Conservation (phyloP, 1,140 invertebrate species). For the Probaryconus sp. region DNA sequence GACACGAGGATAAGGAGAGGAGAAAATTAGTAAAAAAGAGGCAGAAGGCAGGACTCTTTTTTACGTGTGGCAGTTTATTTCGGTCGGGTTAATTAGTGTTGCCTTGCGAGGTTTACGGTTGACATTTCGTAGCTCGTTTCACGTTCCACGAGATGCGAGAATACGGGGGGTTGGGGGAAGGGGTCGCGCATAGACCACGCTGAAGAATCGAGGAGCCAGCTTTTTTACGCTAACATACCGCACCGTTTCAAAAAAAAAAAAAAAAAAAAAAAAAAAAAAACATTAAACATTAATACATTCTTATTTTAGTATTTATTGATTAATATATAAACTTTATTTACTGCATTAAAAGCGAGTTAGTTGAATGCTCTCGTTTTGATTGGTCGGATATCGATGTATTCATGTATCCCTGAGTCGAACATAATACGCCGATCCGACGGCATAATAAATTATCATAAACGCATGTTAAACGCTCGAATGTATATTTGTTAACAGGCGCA, state of each 20-base stretch:
- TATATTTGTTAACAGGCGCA: slow-evolving; percentile 65
- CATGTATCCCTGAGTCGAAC: slow-evolving; percentile 57
- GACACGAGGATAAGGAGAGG: slow-evolving; percentile 50
- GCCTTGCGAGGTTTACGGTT: slow-evolving; percentile 78
- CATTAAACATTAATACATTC: too few relatives aligned
- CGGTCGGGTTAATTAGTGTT: slow-evolving; percentile 78
- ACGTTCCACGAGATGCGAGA: slow-evolving; percentile 58
- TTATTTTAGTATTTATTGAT: too few relatives aligned
- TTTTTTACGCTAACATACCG: slow-evolving; percentile 74
- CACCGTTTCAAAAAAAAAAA: slow-evolving; percentile 48
- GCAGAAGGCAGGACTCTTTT: slow-evolving; percentile 60
- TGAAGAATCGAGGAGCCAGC: slow-evolving; percentile 62
- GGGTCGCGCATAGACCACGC: slow-evolving; percentile 18
- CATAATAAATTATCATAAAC: slow-evolving; percentile 66
- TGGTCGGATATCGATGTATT: slow-evolving; percentile 55
- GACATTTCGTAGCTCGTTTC: slow-evolving; percentile 77
- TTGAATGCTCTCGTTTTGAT: slow-evolving; percentile 60
- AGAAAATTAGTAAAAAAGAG: slow-evolving; percentile 58
- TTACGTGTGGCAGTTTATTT: slow-evolving; percentile 76
- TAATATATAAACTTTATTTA: too few relatives aligned
- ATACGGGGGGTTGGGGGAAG: slow-evolving; percentile 51
- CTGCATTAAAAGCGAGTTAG: slow-evolving; percentile 12
- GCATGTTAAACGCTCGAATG: slow-evolving; percentile 63
- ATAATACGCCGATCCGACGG: slow-evolving; percentile 60
- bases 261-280: too few relatives aligned